phyloP scores from a whole-genome alignment of 2,888 invertebrate species.

The Megalurothrips usitatus region DNA sequence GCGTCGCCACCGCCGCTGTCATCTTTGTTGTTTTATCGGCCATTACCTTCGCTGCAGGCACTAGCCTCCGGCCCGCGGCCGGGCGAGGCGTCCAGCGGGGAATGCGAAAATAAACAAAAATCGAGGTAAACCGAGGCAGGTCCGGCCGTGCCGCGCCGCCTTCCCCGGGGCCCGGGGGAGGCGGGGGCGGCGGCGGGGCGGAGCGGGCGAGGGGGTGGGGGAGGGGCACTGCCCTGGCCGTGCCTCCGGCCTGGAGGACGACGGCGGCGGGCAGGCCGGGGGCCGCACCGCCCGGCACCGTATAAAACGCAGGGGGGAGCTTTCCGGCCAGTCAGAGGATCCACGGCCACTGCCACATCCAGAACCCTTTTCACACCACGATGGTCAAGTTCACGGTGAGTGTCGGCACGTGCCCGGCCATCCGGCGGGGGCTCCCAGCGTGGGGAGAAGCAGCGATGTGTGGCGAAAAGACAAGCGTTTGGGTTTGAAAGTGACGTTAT shows the following conservation, averaged over 20 bases:
- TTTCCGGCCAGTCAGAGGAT: not conserved
- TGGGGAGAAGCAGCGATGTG: no score
- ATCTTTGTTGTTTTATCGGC: not conserved
- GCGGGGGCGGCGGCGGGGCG: not conserved
- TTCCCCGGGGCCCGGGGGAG: not conserved
- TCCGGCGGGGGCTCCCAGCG: no score
- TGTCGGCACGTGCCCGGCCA: no score
- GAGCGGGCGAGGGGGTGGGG: not conserved
- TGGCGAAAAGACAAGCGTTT: no score
- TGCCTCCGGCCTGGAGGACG: not conserved
- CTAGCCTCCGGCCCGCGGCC: no score
- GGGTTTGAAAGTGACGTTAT: no score
- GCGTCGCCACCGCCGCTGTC: not conserved
- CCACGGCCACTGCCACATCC: not conserved
- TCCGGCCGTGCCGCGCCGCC: no score
- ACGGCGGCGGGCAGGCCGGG: not conserved
- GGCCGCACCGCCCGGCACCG: not conserved
- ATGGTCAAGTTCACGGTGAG: not conserved
- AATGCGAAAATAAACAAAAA: slow-evolving; percentile 15
- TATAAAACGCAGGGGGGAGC: not conserved
- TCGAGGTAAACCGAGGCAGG: not conserved
- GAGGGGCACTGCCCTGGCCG: not conserved
- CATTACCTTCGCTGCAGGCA: not conserved
- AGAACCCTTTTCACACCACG: not conserved
- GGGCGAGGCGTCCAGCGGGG: not conserved